phyloP scores from a whole-genome alignment of 2,113 vertebrate species.

The Pyxicephalus adspersus region DNA sequence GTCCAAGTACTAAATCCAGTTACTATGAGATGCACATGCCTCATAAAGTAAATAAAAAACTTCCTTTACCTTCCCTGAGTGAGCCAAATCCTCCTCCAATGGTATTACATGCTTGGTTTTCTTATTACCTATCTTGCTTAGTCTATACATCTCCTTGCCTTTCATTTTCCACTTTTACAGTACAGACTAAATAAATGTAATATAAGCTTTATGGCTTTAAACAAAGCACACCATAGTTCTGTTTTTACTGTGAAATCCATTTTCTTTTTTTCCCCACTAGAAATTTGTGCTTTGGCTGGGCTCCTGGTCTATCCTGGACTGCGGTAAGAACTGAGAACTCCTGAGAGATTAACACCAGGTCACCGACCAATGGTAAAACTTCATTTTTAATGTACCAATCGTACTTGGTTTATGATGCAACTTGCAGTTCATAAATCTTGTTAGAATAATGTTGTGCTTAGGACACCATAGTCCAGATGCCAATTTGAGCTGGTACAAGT shows the following conservation, averaged over 20 bases:
- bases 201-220: not conserved
- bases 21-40: no score
- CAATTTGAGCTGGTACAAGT: slow-evolving; percentile 37
- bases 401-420: slow-evolving; percentile 39
- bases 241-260: slow-evolving; percentile 19
- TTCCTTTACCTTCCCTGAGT: no score
- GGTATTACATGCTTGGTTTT: no score
- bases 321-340: slow-evolving; percentile 16
- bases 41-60: no score
- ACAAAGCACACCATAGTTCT: not conserved
- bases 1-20: no score
- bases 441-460: slow-evolving; percentile 32
- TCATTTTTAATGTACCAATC: slow-evolving; percentile 47
- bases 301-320: slow-evolving; percentile 4
- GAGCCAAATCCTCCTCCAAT: no score
- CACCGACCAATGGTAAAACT: slow-evolving; percentile 35
- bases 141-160: no score
- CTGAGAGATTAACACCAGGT: slow-evolving; percentile 37
- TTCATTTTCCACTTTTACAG: no score
- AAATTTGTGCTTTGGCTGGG: slow-evolving; percentile 29
- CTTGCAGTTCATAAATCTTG: slow-evolving; percentile 49
- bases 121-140: no score
- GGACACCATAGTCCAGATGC: slow-evolving; percentile 10
- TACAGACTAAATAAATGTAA: no score
- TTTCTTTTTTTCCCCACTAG: not conserved